A percentile compares a stretch with the other conserved stretches of the same genome.
These are phyloP conservation scores for Euspilapteryx auroguttella DNA, from an alignment of 2,888 invertebrate species.

Conservation along the genomic window DNA sequence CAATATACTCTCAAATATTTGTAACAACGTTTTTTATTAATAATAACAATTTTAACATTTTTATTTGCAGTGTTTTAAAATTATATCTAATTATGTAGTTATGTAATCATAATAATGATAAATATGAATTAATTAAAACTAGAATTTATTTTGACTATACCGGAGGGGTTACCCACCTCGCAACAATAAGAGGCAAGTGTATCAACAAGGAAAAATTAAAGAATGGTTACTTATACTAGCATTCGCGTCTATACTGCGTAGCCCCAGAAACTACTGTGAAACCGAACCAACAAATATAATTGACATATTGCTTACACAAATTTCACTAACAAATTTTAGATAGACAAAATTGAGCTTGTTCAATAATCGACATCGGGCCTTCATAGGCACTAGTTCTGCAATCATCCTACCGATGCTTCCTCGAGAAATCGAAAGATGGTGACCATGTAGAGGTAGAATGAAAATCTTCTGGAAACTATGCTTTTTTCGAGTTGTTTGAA, in stretches of 20 bases:
- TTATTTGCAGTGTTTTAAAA: slow-evolving; percentile 37
- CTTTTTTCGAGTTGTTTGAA: too few relatives aligned
- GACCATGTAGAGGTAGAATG: too few relatives aligned
- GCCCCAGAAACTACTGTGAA: too few relatives aligned
- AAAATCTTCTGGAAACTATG: too few relatives aligned
- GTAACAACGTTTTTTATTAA: slow-evolving; percentile 59
- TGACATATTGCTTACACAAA: slow-evolving; percentile 51
- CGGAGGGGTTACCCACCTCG: too few relatives aligned
- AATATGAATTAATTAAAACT: slow-evolving; percentile 37
- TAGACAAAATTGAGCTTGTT: slow-evolving; percentile 52
- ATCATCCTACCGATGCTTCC: too few relatives aligned
- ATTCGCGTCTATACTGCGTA: too few relatives aligned
- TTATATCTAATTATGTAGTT: slow-evolving; percentile 51
- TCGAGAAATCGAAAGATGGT: too few relatives aligned
- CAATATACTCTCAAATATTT: slow-evolving; percentile 62
- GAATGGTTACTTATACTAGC: too few relatives aligned
- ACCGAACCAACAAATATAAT: too few relatives aligned
- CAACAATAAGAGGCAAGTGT: slow-evolving; percentile 15
- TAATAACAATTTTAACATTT: slow-evolving; percentile 61
- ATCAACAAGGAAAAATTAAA: too few relatives aligned
- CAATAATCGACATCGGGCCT: slow-evolving; percentile 45
- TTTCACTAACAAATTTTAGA: slow-evolving; percentile 38
- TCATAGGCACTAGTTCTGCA: too few relatives aligned
- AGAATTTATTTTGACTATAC: slow-evolving; percentile 31
- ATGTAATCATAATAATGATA: slow-evolving; percentile 34